A percentile compares a stretch with the other conserved stretches of the same genome.
phyloP scores from a whole-genome alignment of 2,113 vertebrate genomes.

The Telmatochromis bifrenatus region DNA sequence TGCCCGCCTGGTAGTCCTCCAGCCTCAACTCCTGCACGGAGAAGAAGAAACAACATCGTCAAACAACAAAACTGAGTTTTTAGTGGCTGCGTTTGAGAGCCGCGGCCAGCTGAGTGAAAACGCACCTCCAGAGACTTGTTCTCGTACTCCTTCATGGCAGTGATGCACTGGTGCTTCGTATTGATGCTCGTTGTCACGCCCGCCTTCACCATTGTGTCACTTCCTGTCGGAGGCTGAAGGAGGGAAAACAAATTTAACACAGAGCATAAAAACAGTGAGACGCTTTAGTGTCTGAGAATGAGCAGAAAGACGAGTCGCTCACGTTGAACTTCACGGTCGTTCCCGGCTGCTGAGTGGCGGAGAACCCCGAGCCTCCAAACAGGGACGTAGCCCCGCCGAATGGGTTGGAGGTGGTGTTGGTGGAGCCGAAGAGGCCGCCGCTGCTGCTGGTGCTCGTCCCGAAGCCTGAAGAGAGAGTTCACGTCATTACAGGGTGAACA shows the following conservation, averaged over 20 bases:
- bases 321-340: conserved; percentile 95
- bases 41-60: not conserved
- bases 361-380: conserved; percentile 86
- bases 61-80: not conserved
- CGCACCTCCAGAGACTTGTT: conserved; percentile 73
- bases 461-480: conserved; percentile 71
- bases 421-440: conserved; percentile 88
- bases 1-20: conserved; percentile 92
- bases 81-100: not conserved
- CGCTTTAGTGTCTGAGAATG: not conserved
- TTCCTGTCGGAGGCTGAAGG: conserved; percentile 84
- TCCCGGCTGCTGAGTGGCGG: conserved; percentile 80
- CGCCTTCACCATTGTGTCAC: conserved; percentile 94
- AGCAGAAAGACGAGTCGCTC: conserved; percentile 34
- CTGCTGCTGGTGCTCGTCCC: conserved; percentile 88
- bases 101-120: not conserved
- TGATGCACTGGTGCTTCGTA: conserved; percentile 98
- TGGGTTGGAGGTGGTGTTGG: conserved; percentile 88
- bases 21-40: conserved; percentile 66
- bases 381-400: conserved; percentile 84
- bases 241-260: not conserved
- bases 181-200: conserved; percentile 96
- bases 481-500: not conserved
- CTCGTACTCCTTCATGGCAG: conserved; percentile 98
- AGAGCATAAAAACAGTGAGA: not conserved